Conservation (phyloP, 2,797 vertebrate species). For the Scyliorhinus canicula region DNA sequence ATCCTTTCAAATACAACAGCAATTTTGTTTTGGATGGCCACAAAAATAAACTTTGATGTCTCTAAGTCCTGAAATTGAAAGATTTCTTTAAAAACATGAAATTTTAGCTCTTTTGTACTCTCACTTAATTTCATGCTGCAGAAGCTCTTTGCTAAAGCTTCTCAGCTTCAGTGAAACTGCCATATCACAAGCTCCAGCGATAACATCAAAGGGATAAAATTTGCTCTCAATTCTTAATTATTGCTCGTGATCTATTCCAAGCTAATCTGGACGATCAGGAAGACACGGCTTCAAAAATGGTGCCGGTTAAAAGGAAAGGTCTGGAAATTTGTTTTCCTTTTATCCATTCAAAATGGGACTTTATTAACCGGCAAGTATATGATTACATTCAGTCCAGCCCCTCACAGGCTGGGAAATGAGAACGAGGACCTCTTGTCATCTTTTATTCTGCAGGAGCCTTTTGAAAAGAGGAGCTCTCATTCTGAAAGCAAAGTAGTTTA, state of each 20-base stretch:
- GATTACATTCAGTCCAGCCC: conserved; percentile 29
- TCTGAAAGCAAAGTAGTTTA: conserved; percentile 8
- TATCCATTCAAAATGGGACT: conserved; percentile 34
- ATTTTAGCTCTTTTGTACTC: conserved; percentile 9
- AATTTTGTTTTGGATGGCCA: background rate
- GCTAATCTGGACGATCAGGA: conserved; percentile 11
- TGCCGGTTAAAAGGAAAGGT: conserved; percentile 17
- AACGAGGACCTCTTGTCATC: conserved; percentile 23
- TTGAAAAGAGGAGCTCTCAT: conserved; percentile 20
- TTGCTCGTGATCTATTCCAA: conserved; percentile 28
- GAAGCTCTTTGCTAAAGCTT: conserved; percentile 15
- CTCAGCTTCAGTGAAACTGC: background rate
- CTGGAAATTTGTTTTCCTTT: background rate
- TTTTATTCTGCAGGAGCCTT: conserved; percentile 17
- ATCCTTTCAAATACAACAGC: background rate
- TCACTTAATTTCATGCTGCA: background rate
- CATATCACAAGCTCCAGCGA: background rate
- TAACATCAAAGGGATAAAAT: conserved; percentile 18
- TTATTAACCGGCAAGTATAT: conserved; percentile 15
- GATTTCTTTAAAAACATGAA: background rate
- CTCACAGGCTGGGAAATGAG: conserved; percentile 7
- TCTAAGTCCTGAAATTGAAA: background rate
- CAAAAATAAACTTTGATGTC: conserved; percentile 5
- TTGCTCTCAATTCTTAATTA: conserved; percentile 19
- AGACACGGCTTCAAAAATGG: background rate